Percentiles rank a stretch among this genome's conserved stretches.
These are phyloP conservation scores for Elymnias hypermnestra DNA, from an alignment of 1,140 invertebrate genomes.

Conservation along the genomic window DNA sequence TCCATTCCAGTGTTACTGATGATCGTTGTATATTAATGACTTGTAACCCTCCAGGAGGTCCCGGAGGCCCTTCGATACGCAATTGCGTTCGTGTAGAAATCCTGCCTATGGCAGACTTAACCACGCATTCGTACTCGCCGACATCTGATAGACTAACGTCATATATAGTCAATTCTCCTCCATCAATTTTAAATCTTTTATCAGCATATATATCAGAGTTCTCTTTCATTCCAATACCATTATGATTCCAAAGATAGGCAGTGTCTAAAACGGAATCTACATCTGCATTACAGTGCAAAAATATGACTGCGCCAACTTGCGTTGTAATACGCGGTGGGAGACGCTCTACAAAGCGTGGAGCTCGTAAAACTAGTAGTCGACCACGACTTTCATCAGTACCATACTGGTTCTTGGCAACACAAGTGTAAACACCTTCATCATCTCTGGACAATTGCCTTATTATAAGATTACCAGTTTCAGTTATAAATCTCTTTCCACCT, in stretches of 20 bases:
- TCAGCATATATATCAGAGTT: constrained; percentile 69
- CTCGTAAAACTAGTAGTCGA: constrained; percentile 88
- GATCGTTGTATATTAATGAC: constrained; percentile 85
- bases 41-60: constrained; percentile 87
- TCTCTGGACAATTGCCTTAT: constrained; percentile 90
- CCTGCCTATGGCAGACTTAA: constrained; percentile 90
- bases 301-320: constrained; percentile 83
- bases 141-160: constrained; percentile 91
- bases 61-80: constrained; percentile 89
- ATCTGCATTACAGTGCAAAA: constrained; percentile 87
- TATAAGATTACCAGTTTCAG: constrained; percentile 90
- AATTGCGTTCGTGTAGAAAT: constrained; percentile 84
- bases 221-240: constrained; percentile 86
- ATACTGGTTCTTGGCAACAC: constrained; percentile 89
- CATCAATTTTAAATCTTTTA: constrained; percentile 77
- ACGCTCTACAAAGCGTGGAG: constrained; percentile 82
- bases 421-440: constrained; percentile 93
- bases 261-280: constrained; percentile 90
- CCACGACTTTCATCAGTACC: constrained; percentile 89
- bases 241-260: constrained; percentile 93
- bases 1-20: constrained; percentile 90
- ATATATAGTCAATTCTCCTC: constrained; percentile 85
- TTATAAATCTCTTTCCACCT: constrained; percentile 86
- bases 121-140: constrained; percentile 92
- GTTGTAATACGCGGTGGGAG: constrained; percentile 81